These are phyloP conservation scores for Scrobipalpa atriplicella DNA, from an alignment of 2,888 invertebrate genomes.

Conservation along the genomic window DNA sequence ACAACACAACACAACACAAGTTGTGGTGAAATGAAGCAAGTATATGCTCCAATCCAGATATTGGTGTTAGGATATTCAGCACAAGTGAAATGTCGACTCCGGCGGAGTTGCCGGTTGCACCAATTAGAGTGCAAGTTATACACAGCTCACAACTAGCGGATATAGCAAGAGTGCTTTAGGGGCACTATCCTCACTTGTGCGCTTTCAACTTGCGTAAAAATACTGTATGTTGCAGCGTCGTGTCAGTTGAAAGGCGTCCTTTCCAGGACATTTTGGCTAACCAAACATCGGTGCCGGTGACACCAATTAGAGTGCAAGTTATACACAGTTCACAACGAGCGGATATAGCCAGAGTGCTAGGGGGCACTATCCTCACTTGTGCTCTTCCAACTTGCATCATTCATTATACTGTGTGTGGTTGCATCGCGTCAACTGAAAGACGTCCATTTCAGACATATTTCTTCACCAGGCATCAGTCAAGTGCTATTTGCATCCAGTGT, in stretches of 20 bases:
- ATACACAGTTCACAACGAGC: not conserved
- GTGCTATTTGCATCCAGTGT: too few relatives aligned
- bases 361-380: not conserved
- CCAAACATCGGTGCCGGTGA: too few relatives aligned
- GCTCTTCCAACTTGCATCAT: not conserved
- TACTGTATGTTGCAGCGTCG: too few relatives aligned
- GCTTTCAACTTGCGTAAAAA: too few relatives aligned
- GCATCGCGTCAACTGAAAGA: too few relatives aligned
- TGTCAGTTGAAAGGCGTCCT: too few relatives aligned
- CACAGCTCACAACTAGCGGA: not conserved
- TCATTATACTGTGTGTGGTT: too few relatives aligned
- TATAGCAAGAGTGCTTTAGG: not conserved
- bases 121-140: constrained; percentile 7
- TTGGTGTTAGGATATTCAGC: not conserved
- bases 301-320: constrained; percentile 6
- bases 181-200: not conserved
- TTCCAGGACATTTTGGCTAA: too few relatives aligned
- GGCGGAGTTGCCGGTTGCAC: constrained; percentile 1
- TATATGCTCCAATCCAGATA: not conserved
- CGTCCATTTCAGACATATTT: too few relatives aligned
- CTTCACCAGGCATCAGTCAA: too few relatives aligned
- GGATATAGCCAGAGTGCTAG: not conserved
- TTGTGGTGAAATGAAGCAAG: not conserved
- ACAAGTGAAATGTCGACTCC: constrained; percentile 6
- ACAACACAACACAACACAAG: too few relatives aligned